These are phyloP conservation scores for Noctua janthina DNA, from an alignment of 2,888 invertebrate species.

Conservation along the genomic window DNA sequence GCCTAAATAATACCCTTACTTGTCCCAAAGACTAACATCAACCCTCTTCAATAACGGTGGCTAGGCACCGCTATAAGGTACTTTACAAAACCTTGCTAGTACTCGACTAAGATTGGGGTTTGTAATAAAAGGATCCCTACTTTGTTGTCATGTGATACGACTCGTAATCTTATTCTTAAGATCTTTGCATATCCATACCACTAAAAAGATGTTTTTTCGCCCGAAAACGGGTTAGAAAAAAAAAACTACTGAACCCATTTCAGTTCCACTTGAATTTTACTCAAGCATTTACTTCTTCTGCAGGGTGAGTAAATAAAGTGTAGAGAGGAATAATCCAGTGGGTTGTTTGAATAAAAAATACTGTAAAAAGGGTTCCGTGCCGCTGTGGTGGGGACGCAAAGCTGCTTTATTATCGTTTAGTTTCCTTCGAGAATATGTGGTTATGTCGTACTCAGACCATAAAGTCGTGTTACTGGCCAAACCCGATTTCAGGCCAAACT, in stretches of 20 bases:
- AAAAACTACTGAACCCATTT: constrained; percentile 26
- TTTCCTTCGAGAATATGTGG: not conserved
- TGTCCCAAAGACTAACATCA: constrained; percentile 12
- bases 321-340: not conserved
- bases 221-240: constrained; percentile 1
- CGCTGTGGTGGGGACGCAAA: no score
- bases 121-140: constrained; percentile 39
- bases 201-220: constrained; percentile 35
- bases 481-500: not conserved
- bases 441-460: not conserved
- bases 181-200: constrained; percentile 24
- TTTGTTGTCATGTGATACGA: constrained; percentile 11
- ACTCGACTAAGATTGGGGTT: constrained; percentile 35
- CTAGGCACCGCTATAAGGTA: not conserved
- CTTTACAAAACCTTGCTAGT: constrained; percentile 10
- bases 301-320: constrained; percentile 12
- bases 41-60: constrained; percentile 23
- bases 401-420: not conserved
- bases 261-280: constrained; percentile 21
- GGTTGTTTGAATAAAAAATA: constrained; percentile 10
- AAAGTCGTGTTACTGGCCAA: not conserved
- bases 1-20: constrained; percentile 1
- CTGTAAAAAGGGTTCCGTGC: not conserved
- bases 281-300: constrained; percentile 4
- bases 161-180: constrained; percentile 15